Conservation (phyloP, 2,888 invertebrate genomes). For the Drosophila sordidula region DNA sequence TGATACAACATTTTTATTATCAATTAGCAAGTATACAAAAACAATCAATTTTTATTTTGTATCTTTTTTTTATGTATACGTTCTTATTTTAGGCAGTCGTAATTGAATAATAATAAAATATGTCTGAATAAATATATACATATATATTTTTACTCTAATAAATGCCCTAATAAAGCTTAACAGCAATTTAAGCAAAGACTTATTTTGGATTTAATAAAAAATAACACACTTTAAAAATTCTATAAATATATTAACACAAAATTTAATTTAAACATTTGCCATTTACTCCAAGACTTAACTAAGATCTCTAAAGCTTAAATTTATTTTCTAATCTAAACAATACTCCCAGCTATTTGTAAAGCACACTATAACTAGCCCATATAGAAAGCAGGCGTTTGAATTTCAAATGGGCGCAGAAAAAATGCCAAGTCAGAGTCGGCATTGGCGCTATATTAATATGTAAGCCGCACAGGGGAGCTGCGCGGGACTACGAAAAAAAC, state of each 20-base stretch:
- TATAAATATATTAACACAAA: no score
- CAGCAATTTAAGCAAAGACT: no score
- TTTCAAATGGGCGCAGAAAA: slow-evolving; percentile 55
- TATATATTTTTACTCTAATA: not conserved
- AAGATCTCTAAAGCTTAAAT: not conserved
- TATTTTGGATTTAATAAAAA: no score
- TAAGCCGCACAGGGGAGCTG: slow-evolving; percentile 42
- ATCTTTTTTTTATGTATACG: not conserved
- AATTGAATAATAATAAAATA: not conserved
- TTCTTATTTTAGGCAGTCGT: not conserved
- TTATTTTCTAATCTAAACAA: not conserved
- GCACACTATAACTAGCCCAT: not conserved
- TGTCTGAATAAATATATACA: not conserved
- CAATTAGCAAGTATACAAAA: not conserved
- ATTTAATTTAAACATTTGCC: no score
- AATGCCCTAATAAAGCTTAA: no score
- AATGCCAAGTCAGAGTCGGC: slow-evolving; percentile 43
- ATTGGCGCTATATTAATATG: slow-evolving; percentile 68
- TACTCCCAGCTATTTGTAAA: not conserved
- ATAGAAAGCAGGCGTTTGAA: slow-evolving; percentile 35
- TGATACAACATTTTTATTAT: not conserved
- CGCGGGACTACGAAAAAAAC: slow-evolving; percentile 43
- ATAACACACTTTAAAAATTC: no score
- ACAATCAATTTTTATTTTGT: not conserved
- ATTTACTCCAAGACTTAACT: no score